These are phyloP conservation scores for Danio kyathit DNA, from an alignment of 2,797 vertebrate species.

Conservation along the genomic window DNA sequence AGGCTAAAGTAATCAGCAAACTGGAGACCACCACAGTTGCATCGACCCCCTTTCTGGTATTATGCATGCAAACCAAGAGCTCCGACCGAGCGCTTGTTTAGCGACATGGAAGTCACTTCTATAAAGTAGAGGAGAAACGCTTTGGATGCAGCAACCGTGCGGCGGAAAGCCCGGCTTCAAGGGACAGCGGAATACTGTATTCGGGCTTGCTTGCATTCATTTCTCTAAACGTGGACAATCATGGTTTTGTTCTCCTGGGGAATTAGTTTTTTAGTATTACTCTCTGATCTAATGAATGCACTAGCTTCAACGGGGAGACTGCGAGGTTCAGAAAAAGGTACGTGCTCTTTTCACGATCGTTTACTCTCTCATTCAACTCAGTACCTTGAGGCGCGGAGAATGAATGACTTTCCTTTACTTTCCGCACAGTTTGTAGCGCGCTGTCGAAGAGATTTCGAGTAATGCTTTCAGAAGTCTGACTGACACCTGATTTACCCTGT, in stretches of 20 bases:
- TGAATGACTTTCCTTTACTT: conserved; percentile 76
- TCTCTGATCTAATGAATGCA: conserved; percentile 83
- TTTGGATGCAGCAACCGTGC: conserved; percentile 77
- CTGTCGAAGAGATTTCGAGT: conserved; percentile 43
- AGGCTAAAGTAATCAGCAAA: conserved; percentile 63
- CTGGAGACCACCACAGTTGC: conserved; percentile 50
- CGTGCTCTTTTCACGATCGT: conserved; percentile 61
- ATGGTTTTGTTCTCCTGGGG: conserved; percentile 92
- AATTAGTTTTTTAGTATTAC: conserved; percentile 82
- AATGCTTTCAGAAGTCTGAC: not conserved
- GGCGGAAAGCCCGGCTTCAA: conserved; percentile 51
- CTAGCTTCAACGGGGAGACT: conserved; percentile 80
- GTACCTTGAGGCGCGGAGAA: conserved; percentile 62
- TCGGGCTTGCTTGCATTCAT: conserved; percentile 69
- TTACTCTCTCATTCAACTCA: conserved; percentile 36
- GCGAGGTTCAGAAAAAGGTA: conserved; percentile 89
- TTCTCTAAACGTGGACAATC: conserved; percentile 82
- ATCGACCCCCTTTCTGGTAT: conserved; percentile 66
- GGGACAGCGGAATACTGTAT: conserved; percentile 68
- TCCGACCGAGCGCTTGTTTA: conserved; percentile 75
- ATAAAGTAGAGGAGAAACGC: conserved; percentile 72
- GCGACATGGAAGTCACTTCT: conserved; percentile 71
- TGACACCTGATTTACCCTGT: not conserved
- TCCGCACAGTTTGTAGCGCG: conserved; percentile 64
- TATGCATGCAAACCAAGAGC: conserved; percentile 80